phyloP scores from a whole-genome alignment of 2,888 invertebrate species.

The Sussaba pulchella region DNA sequence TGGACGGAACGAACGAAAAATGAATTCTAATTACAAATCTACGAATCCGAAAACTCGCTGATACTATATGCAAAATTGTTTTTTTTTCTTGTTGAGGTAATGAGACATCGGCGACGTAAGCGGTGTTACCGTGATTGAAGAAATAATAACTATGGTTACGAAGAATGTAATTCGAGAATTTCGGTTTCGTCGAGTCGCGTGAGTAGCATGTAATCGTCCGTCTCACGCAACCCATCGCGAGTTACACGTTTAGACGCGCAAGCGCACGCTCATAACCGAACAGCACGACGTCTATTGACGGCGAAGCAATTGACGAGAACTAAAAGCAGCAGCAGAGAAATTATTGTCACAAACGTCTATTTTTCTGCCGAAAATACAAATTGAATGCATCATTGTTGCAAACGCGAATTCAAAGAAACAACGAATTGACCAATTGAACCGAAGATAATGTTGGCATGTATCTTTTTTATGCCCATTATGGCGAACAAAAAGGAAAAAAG shows the following conservation, averaged over 20 bases:
- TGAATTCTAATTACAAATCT: too few relatives aligned
- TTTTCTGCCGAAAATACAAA: slow-evolving; percentile 3
- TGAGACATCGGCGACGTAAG: background rate
- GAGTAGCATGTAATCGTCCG: slow-evolving; percentile 37
- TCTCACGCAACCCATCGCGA: slow-evolving; percentile 47
- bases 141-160: slow-evolving; percentile 23
- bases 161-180: slow-evolving; percentile 35
- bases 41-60: too few relatives aligned
- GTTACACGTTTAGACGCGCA: slow-evolving; percentile 53
- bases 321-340: background rate
- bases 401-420: slow-evolving; percentile 47
- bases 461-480: slow-evolving; percentile 44
- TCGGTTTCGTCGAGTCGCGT: slow-evolving; percentile 40
- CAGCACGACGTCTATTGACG: slow-evolving; percentile 48
- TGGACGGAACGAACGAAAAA: too few relatives aligned
- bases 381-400: slow-evolving; percentile 2
- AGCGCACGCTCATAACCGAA: slow-evolving; percentile 48
- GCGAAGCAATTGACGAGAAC: slow-evolving; percentile 9
- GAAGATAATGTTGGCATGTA: slow-evolving; percentile 38
- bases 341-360: background rate
- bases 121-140: slow-evolving; percentile 2
- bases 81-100: slow-evolving; percentile 20
- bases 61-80: too few relatives aligned
- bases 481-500: slow-evolving; percentile 14
- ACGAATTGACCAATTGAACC: background rate